Evolutionary conservation across 2,113 vertebrate genomes (phyloP), one percentile per base, ranked within the genome.

Genomic region (Heterotilapia buettikoferi): DNA sequence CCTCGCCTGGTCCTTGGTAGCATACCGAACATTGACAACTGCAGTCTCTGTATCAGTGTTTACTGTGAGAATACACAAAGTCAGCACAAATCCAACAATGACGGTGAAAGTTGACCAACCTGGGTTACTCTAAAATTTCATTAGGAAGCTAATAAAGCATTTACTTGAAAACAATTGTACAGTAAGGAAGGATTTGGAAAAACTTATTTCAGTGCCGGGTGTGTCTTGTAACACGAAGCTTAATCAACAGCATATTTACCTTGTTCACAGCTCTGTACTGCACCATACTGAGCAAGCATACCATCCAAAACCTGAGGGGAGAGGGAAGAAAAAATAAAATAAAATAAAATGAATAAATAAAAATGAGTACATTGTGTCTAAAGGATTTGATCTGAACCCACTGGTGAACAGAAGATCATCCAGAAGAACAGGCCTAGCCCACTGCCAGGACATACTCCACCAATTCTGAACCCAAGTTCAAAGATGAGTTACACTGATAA

Each of bases 41-140:
- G 99, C 99, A 68, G 98, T 99, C 95, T 99, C 98, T 2, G 97
- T 99, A 90, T 99, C 99, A 89, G 99, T 99, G 97, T 99, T 99
- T 95, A 99, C 99, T 99, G 90, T 79, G 90, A 78, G 73, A 84
- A 71, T 33, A 73, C 12, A 88, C 8, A 56, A 38, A 40, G 9
- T 71, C 50, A 40, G 5, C 53, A 84, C 56, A 76, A 26, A 76
- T 38, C 33, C 61, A 68, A 21, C 61, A 68, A 76, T 78, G 26
- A 50, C 2, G 0, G 16, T 50, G 73, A 19, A 31, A 52, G 26
- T 4, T 78, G 26, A 78, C 73, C 16, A 78, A 13, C 26, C 26
- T 31, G 45, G 9, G 26, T 47, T 52, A 33, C 45, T 78, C 16
- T n/a, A 19, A 31, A 5, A n/a, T 78, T 50, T 78, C 6, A 13